Evolutionary conservation across 2,888 invertebrate genomes (phyloP), one percentile per base, ranked within the genome.

Genomic region (Apodemia mormo): DNA sequence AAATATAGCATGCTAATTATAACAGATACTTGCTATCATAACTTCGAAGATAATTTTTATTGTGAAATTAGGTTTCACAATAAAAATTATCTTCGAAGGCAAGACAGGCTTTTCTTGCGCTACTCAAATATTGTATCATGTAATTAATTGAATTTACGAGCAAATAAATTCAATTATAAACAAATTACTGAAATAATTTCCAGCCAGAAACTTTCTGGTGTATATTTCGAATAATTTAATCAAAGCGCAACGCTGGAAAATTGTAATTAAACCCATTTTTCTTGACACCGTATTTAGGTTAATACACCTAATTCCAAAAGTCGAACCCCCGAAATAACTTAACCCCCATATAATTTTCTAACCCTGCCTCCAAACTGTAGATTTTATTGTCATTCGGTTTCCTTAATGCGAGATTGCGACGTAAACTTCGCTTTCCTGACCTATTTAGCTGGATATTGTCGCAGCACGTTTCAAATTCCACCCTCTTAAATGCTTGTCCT

Each of bases 351-450:
- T 89, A 89, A 90, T 89, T 90, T 87, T 85, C 85, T 85, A 88
- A 89, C 88, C 85, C 83, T 78, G 80, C 76, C 79, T 82, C 83
- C 83, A 85, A 81, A 80, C 82, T 80, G 77, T 81, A 81, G 85
- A 82, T 89, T 90, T 89, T 90, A 90, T 86, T 85, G 84, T 87
- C 80, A 81, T 88, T 89, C 85, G 87, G 86, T 86, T 89, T 86
- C 86, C 88, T 82, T 85, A 85, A 86, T 84, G 82, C 86, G 80
- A 82, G 85, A 87, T 84, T 84, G 85, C 85, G 83, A 81, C 87
- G 87, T 91, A 92, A 92, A 92, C 90, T 91, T 92, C 89, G 88
- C 85, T 89, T 92, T 92, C 91, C 92, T 92, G 92, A 93, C 93
- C 93, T 91, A 92, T 90, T 92, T 92, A 89, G 85, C 76, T 77